Conservation (phyloP, 2,113 vertebrate genomes). For the Amblyornis subalaris region DNA sequence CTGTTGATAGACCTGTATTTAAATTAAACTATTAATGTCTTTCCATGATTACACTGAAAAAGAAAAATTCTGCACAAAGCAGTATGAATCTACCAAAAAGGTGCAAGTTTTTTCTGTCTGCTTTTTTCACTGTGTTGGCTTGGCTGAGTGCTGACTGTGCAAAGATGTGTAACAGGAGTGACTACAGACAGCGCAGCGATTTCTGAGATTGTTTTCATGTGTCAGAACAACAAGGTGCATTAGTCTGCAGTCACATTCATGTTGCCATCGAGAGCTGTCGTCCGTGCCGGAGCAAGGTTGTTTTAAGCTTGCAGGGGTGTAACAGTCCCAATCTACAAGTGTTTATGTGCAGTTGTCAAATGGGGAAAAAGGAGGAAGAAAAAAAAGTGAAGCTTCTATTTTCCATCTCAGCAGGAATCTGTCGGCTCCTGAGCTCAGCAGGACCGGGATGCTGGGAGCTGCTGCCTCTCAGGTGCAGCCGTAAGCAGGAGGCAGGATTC, state of each 20-base stretch:
- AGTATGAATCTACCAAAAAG: neutral
- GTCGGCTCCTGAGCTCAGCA: neutral
- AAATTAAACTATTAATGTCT: neutral
- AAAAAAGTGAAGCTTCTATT: neutral
- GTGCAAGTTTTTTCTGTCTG: neutral
- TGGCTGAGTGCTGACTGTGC: neutral
- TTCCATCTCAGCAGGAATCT: neutral
- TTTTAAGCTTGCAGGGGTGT: neutral
- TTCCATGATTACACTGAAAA: neutral
- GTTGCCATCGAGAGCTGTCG: neutral
- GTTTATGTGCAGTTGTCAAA: neutral
- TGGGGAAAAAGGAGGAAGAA: neutral
- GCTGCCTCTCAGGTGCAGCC: neutral
- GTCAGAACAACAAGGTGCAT: neutral
- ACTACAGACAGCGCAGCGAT: neutral
- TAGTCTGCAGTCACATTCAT: neutral
- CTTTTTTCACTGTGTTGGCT: neutral
- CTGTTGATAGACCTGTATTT: neutral
- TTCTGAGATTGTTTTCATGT: neutral
- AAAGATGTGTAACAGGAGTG: neutral
- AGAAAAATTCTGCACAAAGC: neutral
- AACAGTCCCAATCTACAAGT: neutral
- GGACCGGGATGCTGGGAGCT: neutral
- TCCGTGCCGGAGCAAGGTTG: neutral
- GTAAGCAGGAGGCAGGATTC: neutral